Evolutionary conservation across 2,113 vertebrate species (phyloP).

Genomic region (Amblyornis subalaris): DNA sequence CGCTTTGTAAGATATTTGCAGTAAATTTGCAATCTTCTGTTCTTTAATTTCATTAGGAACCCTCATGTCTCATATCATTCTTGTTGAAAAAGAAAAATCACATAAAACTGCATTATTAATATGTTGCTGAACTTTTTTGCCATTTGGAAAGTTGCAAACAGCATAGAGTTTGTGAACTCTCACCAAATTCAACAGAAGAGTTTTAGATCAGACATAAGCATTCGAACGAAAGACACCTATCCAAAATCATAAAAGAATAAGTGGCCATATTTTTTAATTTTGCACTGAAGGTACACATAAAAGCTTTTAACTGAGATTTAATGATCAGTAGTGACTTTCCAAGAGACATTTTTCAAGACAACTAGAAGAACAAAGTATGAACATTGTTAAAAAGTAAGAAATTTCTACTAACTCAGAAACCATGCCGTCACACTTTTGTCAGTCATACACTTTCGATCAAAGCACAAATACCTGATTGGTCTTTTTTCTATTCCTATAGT

Average conservation of each 20-base stretch:
- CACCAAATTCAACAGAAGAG: not conserved
- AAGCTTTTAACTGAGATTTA: not conserved
- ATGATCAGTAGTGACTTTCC: not conserved
- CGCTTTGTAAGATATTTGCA: not conserved
- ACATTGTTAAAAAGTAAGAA: not conserved
- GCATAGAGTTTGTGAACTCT: not conserved
- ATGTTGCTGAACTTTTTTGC: not conserved
- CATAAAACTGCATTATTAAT: not conserved
- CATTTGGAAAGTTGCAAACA: not conserved
- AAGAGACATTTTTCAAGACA: not conserved
- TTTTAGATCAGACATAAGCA: not conserved
- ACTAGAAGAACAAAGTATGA: not conserved
- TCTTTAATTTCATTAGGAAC: not conserved
- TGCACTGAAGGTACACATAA: not conserved
- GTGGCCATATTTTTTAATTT: not conserved
- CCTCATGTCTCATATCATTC: not conserved
- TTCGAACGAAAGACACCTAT: not conserved
- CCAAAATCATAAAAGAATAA: not conserved
- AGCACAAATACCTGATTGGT: not conserved
- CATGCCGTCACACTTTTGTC: not conserved
- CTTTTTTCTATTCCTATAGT: not conserved
- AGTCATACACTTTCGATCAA: not conserved
- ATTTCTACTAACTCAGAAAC: not conserved
- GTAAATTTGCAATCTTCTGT: not conserved
- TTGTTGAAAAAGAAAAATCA: not conserved